Evolutionary conservation across 1,140 invertebrate genomes (phyloP), one percentile per base, ranked within the genome.

Genomic region (Tetraneura akinire): DNA sequence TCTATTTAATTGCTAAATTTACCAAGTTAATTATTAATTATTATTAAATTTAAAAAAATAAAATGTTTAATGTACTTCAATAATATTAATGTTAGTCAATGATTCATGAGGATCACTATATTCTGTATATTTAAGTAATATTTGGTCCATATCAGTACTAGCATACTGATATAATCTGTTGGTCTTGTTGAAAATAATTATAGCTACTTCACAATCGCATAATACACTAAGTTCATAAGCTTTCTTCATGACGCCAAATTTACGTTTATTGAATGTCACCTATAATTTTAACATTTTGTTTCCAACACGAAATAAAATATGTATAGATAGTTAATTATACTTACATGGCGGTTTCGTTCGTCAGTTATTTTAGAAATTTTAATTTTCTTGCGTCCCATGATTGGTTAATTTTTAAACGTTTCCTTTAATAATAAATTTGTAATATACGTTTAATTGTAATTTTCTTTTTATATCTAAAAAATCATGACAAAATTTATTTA

Each of bases 241-340:
- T 87, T 99, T 99, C 88, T 99, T 99, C 98, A 99, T 99, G 71
- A 99, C 93, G 81, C 98, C 98, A 86, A 99, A 99, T 90, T 99
- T 99, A 82, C 98, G 91, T 87, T 99, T 99, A 87, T 98, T 99
- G 89, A 99, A 99, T 82, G 98, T 99, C 86, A 99, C 98, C 97
- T 99, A 88, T 57, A 87, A 86, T 62, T n/a, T n/a, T 37, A 14
- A n/a, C 6, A 55, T 18, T 51, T 18, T 55, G 3, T 53, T 29
- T 26, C 8, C 9, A 23, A 64, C 3, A 3, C 26, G 8, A 26
- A 9, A 26, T 1, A 8, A 14, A n/a, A 26, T 37, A 16, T 32
- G 18, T 37, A 5, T 21, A 47, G 8, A 23, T 49, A 16, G 8
- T 70, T 16, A 21, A 23, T 4, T 10, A 4, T 37, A 80, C 87